A percentile compares a stretch with the other conserved stretches of the same genome.
These are phyloP conservation scores for Pasiphila rectangulata DNA, from an alignment of 2,888 invertebrate species.

Conservation along the genomic window DNA sequence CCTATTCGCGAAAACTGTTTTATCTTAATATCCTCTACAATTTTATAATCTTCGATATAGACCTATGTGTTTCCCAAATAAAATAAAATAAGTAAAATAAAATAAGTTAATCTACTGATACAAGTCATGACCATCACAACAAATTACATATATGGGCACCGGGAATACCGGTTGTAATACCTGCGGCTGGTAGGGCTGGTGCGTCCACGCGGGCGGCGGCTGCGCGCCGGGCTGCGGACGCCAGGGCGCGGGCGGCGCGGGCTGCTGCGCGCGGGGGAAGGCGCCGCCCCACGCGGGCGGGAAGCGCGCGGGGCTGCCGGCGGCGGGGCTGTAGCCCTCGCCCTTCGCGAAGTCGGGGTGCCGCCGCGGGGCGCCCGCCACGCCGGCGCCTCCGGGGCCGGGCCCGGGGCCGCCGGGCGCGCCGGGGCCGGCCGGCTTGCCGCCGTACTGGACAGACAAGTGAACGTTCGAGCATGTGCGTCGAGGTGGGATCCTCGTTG, in stretches of 20 bases:
- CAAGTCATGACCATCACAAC: no score
- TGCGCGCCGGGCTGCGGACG: slow-evolving; percentile 54
- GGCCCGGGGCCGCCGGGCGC: slow-evolving; percentile 55
- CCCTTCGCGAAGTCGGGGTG: slow-evolving; percentile 58
- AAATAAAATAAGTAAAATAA: no score
- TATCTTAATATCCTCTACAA: no score
- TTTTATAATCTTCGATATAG: no score
- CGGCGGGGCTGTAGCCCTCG: slow-evolving; percentile 29
- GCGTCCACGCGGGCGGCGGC: slow-evolving; percentile 61
- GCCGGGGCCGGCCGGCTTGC: slow-evolving; percentile 65
- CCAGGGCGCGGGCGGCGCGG: slow-evolving; percentile 54
- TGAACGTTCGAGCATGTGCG: slow-evolving; percentile 5
- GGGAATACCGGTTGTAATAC: slow-evolving; percentile 27
- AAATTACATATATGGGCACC: not conserved
- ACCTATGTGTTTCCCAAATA: no score
- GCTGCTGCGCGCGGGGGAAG: slow-evolving; percentile 60
- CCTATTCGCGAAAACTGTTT: no score
- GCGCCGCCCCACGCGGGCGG: slow-evolving; percentile 51
- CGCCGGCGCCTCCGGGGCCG: slow-evolving; percentile 81
- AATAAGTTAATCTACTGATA: no score
- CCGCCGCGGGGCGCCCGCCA: slow-evolving; percentile 55
- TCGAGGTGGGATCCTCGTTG: slow-evolving; percentile 6
- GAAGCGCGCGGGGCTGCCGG: slow-evolving; percentile 39
- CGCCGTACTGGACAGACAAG: slow-evolving; percentile 56
- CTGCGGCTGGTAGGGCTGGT: slow-evolving; percentile 64